Conservation (phyloP, 2,797 vertebrate species). For the Sebastes matsubarae region DNA sequence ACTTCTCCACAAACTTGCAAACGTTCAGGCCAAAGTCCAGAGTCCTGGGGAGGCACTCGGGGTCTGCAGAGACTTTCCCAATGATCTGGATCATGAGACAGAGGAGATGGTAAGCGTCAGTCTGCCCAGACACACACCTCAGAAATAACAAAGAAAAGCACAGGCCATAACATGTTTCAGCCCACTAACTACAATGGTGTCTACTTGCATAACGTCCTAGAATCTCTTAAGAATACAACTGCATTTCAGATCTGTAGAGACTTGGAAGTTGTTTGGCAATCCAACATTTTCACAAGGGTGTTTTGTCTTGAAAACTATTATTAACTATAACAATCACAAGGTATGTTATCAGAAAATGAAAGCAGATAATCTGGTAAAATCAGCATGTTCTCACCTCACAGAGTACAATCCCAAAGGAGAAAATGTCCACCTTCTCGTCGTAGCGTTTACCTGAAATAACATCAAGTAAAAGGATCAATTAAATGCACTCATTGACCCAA, state of each 20-base stretch:
- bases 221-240: neutral
- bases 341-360: neutral
- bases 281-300: neutral
- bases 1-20: constrained; percentile 95
- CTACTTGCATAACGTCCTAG: neutral
- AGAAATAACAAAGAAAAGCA: neutral
- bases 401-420: constrained; percentile 95
- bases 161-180: neutral
- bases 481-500: neutral
- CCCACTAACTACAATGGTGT: neutral
- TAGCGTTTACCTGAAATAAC: constrained; percentile 90
- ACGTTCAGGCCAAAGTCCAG: constrained; percentile 96
- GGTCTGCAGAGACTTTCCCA: constrained; percentile 96
- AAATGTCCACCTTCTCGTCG: constrained; percentile 95
- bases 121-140: neutral
- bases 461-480: neutral
- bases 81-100: constrained; percentile 86
- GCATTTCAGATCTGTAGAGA: neutral
- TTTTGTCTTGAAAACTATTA: neutral
- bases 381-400: constrained; percentile 87
- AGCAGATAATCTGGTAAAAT: neutral
- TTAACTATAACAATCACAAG: neutral
- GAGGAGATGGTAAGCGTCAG: neutral
- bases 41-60: constrained; percentile 94
- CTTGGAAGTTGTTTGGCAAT: neutral